Evolutionary conservation across 2,888 invertebrate genomes (phyloP).

Genomic region (Oxycera nigricornis): DNA sequence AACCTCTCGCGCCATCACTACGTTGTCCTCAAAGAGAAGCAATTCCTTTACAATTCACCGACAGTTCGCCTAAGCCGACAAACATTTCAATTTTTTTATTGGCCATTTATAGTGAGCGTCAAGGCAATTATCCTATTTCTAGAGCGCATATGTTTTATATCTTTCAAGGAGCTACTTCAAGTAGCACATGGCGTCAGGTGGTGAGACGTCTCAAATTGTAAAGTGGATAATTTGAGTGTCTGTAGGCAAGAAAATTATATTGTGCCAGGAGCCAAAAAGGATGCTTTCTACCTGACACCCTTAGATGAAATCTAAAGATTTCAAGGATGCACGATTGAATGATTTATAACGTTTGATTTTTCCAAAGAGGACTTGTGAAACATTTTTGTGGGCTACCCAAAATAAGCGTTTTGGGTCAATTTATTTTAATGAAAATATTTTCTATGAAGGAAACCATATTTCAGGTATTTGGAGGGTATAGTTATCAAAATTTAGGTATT

Average conservation of each 20-base stretch:
- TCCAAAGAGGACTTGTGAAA: not conserved
- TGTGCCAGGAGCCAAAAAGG: constrained; percentile 29
- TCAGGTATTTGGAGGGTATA: too few relatives aligned
- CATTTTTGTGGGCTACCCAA: not conserved
- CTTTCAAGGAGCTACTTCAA: not conserved
- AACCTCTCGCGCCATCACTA: not conserved
- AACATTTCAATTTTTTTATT: constrained; percentile 38
- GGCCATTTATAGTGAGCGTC: not conserved
- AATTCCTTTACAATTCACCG: too few relatives aligned
- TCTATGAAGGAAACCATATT: too few relatives aligned
- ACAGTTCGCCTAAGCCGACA: constrained; percentile 20
- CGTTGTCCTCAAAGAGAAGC: not conserved
- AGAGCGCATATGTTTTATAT: constrained; percentile 1
- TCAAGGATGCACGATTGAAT: not conserved
- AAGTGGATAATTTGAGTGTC: constrained; percentile 31
- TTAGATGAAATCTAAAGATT: constrained; percentile 11
- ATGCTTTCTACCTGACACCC: constrained; percentile 35
- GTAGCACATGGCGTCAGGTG: constrained; percentile 39
- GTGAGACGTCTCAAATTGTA: constrained; percentile 27
- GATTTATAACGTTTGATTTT: constrained; percentile 23
- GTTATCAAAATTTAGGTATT: too few relatives aligned
- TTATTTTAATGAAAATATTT: not conserved
- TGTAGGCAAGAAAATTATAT: not conserved
- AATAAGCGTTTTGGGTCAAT: constrained; percentile 4
- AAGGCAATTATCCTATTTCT: constrained; percentile 34